Evolutionary conservation across 2,113 vertebrate genomes (phyloP), one percentile per base, ranked within the genome.

Genomic region (Corythornis madagascariensis): DNA sequence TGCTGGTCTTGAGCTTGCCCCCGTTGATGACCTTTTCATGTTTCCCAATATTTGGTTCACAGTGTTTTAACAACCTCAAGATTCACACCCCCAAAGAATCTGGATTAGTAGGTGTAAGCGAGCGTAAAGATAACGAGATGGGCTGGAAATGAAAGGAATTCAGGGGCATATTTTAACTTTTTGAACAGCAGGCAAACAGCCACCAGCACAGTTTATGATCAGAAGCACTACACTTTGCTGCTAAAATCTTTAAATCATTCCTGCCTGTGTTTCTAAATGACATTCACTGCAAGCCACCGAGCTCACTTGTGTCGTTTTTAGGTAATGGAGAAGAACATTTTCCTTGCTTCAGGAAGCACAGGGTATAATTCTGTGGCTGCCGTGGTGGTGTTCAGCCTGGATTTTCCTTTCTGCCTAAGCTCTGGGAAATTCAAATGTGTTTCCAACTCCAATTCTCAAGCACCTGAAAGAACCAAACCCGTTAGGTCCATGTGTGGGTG

Each of bases 311-410:
- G 93, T 92, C 57, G 0, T 21, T 92, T 93, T 89, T 82, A 83
- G 95, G 91, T 85, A 92, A 91, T 0, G 29, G 93, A 95, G 93
- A 92, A 92, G 89, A 86, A 81, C 71, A 78, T 86, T 75, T 76
- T 67, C 83, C 88, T 75, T 93, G 83, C 61, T 94, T 45, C 81
- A 92, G 95, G 95, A 93, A 96, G 69, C 83, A 6, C 21, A 84
- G 93, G 92, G 88, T 96, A 11, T 94, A 96, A 96, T 95, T 96
- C 93, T 96, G 93, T 82, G 93, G 96, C 90, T 81, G 87, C 14
- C 17, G 1, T 69, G 96, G 92, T 83, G 9, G 83, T 13, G 90
- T 83, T 70, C 83, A 48, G 72, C 7, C 80, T 83, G 88, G 26
- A 7, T 75, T 90, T 86, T 78, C 73, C 83, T 61, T 50, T 69